Percentiles rank a stretch among this genome's conserved stretches.
phyloP scores from a whole-genome alignment of 1,140 invertebrate genomes.

The Halotydeus destructor region DNA sequence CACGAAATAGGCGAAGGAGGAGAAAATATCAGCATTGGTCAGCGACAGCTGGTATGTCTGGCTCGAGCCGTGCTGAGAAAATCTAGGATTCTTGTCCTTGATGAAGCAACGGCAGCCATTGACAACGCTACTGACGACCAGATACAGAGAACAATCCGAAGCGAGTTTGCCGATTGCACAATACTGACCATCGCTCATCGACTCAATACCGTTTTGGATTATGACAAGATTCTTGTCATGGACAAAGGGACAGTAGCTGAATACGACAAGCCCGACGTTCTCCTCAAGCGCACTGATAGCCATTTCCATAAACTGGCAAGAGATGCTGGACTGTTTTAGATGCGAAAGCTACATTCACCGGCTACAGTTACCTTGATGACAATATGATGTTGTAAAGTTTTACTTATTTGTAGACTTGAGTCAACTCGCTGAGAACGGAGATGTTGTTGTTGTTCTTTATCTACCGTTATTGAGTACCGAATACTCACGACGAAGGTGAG shows the following conservation, averaged over 20 bases:
- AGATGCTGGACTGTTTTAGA: too few species aligned
- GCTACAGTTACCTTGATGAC: too few species aligned
- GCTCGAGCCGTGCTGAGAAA: slow-evolving; percentile 31
- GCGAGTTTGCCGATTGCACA: slow-evolving; percentile 30
- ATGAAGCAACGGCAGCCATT: slow-evolving; percentile 31
- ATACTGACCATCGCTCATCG: slow-evolving; percentile 35
- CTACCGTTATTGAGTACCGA: too few species aligned
- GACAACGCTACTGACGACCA: slow-evolving; percentile 20
- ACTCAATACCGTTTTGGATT: slow-evolving; percentile 29
- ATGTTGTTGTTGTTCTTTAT: too few species aligned
- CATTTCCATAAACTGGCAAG: too few species aligned
- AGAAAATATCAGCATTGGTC: slow-evolving; percentile 54
- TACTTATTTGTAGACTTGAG: too few species aligned
- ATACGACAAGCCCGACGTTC: neutral
- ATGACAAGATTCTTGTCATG: slow-evolving; percentile 23
- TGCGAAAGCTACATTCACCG: too few species aligned
- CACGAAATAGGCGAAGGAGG: slow-evolving; percentile 51
- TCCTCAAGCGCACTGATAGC: too few species aligned
- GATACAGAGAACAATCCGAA: slow-evolving; percentile 17
- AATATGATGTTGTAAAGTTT: too few species aligned
- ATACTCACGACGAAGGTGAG: too few species aligned
- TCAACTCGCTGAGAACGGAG: too few species aligned
- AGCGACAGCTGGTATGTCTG: slow-evolving; percentile 47
- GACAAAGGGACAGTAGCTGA: slow-evolving; percentile 22
- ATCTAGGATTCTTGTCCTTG: slow-evolving; percentile 25